Evolutionary conservation across 92 coral and sea anemone genomes (phyloP).

Genomic region (Scolanthus callimorphus): DNA sequence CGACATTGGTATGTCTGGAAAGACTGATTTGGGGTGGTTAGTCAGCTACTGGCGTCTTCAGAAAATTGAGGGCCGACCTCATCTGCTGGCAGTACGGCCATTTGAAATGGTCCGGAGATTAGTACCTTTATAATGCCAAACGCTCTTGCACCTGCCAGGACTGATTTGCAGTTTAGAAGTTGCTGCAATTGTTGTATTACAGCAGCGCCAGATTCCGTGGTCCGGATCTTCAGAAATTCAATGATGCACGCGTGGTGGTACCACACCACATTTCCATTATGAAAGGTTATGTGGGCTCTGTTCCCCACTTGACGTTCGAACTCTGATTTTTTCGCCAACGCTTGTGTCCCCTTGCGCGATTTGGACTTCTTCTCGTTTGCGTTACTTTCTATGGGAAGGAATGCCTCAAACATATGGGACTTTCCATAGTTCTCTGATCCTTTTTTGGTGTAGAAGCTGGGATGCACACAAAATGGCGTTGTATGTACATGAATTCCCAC

Average conservation of each 20-base stretch:
- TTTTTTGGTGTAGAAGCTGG: not conserved
- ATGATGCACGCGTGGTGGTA: slow-evolving; percentile 5
- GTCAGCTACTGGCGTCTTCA: too few species aligned
- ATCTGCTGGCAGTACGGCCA: too few species aligned
- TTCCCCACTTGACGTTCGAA: slow-evolving; percentile 14
- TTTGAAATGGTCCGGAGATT: not conserved
- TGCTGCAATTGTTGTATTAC: too few species aligned
- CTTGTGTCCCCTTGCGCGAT: slow-evolving; percentile 19
- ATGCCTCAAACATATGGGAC: not conserved
- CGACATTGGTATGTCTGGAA: too few species aligned
- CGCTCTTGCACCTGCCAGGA: not conserved
- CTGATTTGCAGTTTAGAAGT: too few species aligned
- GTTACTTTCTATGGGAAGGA: not conserved
- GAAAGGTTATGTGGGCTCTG: slow-evolving; percentile 15
- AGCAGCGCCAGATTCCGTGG: not conserved
- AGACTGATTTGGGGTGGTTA: too few species aligned
- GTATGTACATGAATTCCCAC: not conserved
- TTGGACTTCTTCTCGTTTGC: not conserved
- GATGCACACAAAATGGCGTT: not conserved
- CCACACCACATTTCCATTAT: slow-evolving; percentile 16
- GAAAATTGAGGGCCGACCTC: too few species aligned
- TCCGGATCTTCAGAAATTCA: not conserved
- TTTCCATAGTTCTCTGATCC: not conserved
- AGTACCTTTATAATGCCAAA: not conserved
- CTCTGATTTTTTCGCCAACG: slow-evolving; percentile 2